Conservation (phyloP, 2,113 vertebrate species). For the Anser brachyrhynchus region DNA sequence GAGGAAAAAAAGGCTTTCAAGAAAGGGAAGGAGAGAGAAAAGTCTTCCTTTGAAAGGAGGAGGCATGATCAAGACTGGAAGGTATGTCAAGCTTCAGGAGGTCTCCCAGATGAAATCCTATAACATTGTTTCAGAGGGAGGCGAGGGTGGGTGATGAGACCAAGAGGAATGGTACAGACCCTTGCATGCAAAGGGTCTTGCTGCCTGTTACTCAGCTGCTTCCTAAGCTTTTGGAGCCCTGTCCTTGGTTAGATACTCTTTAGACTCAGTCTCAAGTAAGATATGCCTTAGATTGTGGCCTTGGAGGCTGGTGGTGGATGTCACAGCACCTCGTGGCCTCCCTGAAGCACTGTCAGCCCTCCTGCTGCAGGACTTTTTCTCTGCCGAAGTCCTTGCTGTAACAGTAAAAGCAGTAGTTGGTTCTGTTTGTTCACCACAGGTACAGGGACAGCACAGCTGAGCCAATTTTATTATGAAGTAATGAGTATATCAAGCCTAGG, state of each 20-base stretch:
- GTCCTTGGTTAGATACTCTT: neutral
- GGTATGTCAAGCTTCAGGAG: slow-evolving; percentile 71
- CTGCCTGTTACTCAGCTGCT: neutral
- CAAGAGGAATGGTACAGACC: neutral
- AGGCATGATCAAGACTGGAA: slow-evolving; percentile 84
- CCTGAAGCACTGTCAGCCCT: neutral
- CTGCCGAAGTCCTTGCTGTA: neutral
- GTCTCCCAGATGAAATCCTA: neutral
- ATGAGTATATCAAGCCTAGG: neutral
- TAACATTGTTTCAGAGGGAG: neutral
- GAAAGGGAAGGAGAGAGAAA: slow-evolving; percentile 84
- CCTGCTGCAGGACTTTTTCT: neutral
- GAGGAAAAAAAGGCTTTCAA: slow-evolving; percentile 90
- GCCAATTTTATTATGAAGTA: neutral
- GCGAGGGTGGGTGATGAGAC: neutral
- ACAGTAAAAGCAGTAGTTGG: neutral
- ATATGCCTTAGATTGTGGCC: neutral
- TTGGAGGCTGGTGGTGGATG: neutral
- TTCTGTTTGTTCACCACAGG: neutral
- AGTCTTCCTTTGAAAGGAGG: slow-evolving; percentile 79
- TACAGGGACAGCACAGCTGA: neutral
- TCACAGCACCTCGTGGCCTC: neutral
- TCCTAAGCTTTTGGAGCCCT: neutral
- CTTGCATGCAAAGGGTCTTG: neutral
- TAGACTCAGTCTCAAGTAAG: neutral